Percentiles rank a stretch among this genome's conserved stretches.
Evolutionary conservation across 2,797 vertebrate genomes (phyloP).

Genomic region (Argentina silus): DNA sequence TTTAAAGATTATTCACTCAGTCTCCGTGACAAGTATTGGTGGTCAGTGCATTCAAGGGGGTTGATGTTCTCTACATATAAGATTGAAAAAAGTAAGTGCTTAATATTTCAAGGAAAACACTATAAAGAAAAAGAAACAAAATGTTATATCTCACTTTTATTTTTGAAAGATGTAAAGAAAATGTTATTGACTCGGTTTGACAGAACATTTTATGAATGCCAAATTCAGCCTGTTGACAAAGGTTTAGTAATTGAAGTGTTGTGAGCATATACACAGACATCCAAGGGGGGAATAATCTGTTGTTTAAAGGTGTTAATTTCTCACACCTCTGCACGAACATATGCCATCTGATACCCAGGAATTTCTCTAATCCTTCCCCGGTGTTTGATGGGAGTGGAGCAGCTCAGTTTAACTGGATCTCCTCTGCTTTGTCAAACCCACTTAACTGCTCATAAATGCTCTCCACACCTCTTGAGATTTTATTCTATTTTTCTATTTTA

Average conservation of each 20-base stretch:
- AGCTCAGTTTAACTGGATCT: conserved; percentile 70
- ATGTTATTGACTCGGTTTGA: background rate
- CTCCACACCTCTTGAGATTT: conserved; percentile 16
- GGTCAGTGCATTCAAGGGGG: conserved; percentile 40
- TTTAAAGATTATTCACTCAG: conserved; percentile 58
- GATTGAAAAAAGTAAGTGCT: conserved; percentile 24
- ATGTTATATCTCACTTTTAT: background rate
- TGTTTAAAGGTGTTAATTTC: conserved; percentile 72
- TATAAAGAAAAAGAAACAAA: background rate
- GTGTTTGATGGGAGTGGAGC: conserved; percentile 65
- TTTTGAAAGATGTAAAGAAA: background rate
- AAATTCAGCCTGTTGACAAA: background rate
- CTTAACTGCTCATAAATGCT: conserved; percentile 53
- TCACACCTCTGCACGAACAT: conserved; percentile 80
- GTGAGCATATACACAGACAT: conserved; percentile 19
- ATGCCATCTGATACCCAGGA: conserved; percentile 77
- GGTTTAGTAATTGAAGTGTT: conserved; percentile 23
- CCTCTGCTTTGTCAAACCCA: conserved; percentile 54
- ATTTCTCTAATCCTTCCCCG: conserved; percentile 78
- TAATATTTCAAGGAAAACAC: no score
- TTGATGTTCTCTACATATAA: conserved; percentile 35
- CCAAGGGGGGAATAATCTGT: conserved; percentile 52
- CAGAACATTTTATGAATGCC: background rate
- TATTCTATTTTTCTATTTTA: background rate
- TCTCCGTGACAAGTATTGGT: conserved; percentile 5